Percentiles rank a stretch among this genome's conserved stretches.
Conservation (phyloP, 2,113 vertebrate species). For the Atractosteus spatula region DNA sequence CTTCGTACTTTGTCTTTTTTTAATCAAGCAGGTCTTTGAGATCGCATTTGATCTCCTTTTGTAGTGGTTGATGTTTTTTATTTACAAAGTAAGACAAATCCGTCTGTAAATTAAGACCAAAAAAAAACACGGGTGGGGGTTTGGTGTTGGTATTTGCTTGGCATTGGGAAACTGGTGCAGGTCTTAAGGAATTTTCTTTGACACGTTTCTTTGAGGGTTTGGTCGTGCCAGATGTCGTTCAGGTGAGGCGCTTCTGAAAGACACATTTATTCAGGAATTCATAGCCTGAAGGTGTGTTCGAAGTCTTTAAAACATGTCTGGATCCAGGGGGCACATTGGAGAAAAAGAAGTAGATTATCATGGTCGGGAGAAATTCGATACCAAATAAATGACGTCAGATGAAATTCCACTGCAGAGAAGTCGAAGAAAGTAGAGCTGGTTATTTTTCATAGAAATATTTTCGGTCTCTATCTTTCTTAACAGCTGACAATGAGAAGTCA, state of each 20-base stretch:
- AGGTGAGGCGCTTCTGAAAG: slow-evolving; percentile 29
- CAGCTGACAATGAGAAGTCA: too few relatives aligned
- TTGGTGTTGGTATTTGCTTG: too few relatives aligned
- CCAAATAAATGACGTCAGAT: slow-evolving; percentile 33
- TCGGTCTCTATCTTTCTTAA: neutral
- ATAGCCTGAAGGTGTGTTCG: slow-evolving; percentile 31
- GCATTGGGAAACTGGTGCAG: too few relatives aligned
- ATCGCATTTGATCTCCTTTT: too few relatives aligned
- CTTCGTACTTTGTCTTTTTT: neutral
- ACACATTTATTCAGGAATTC: slow-evolving; percentile 25
- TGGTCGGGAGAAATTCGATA: slow-evolving; percentile 29
- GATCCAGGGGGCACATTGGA: slow-evolving; percentile 57
- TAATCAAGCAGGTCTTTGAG: neutral
- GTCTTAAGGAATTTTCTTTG: too few relatives aligned
- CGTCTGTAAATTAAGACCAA: too few relatives aligned
- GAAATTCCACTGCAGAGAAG: slow-evolving; percentile 24
- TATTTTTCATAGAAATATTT: neutral
- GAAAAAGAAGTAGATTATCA: slow-evolving; percentile 32
- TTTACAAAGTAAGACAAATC: too few relatives aligned
- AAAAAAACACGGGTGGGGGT: too few relatives aligned
- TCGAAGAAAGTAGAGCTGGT: neutral
- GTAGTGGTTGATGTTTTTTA: too few relatives aligned
- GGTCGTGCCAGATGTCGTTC: slow-evolving; percentile 28
- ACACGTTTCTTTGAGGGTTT: too few relatives aligned
- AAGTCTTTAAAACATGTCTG: slow-evolving; percentile 36